Base-by-base conservation (phyloP, 2,797 vertebrate species). In the Orestias chungarensis region DNA sequence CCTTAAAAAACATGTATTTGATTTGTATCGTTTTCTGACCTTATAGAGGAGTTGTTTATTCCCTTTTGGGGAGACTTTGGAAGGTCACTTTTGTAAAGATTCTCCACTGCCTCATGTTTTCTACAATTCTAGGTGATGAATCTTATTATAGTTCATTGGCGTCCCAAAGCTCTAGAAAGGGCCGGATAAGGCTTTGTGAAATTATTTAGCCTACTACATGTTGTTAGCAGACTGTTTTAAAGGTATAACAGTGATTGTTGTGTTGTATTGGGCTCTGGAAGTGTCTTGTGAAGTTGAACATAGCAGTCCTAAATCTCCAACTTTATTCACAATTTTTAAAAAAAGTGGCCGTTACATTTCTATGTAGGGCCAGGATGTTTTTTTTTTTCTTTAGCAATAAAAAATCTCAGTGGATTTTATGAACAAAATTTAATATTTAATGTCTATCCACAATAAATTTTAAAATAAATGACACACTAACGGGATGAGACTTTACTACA, bases 391-490 rank as follows among this genome's bases (percentile, higher is more conserved):
- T 59, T 59, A 12, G 33, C 6, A 61, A 40, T 6, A n/a, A n/a
- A 61, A 61, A 57, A 57, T 29, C 29, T n/a, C 3, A 20, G 3
- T 11, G 3, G 25, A 23, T 9, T 54, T 12, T 25, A 6, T 17
- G 9, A 14, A 42, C 29, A 73, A 33, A 40, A 67, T 20, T 6
- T 38, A 33, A 10, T 12, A 17, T 49, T 44, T 55, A 40, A 23
- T 33, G 54, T 23, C 49, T 8, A 25, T 44, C 3, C 15, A 7
- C 10, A 42, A 31, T 25, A 50, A 49, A 15, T 43, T 42, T 29
- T 40, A 40, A 61, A 64, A 68, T n/a, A 31, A 65, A 52, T 29
- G 66, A 72, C 14, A 29, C 44, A 64, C 4, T 43, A 42, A 66
- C 38, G n/a, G 8, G 14, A 46, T 38, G 18, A 65, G 27, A 42